Evolutionary conservation across 2,113 vertebrate species (phyloP).

Genomic region (Laticauda colubrina): DNA sequence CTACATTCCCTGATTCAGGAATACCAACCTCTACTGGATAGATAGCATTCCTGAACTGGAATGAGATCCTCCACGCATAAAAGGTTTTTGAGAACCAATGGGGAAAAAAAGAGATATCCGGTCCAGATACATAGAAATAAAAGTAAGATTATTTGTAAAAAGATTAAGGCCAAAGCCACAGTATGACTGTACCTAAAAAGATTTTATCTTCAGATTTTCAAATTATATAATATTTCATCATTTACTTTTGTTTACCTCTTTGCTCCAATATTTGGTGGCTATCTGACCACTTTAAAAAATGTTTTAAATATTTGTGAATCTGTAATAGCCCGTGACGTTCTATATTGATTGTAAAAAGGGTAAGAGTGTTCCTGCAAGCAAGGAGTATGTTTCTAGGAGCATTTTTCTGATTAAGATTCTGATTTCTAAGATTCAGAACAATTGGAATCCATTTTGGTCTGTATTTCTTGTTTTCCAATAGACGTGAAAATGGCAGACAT

Average conservation of each 20-base stretch:
- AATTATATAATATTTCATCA: neutral
- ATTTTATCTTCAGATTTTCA: neutral
- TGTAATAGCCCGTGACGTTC: neutral
- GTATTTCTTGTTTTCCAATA: constrained; percentile 64
- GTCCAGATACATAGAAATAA: neutral
- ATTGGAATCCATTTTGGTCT: constrained; percentile 10
- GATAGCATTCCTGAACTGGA: neutral
- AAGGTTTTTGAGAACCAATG: neutral
- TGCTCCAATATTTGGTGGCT: neutral
- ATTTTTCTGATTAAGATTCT: neutral
- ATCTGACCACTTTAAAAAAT: neutral
- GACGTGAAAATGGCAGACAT: constrained; percentile 76
- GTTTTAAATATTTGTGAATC: neutral
- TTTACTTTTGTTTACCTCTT: neutral
- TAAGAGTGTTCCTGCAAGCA: accelerated
- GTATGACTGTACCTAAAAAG: neutral
- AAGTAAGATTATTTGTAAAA: neutral
- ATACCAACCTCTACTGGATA: neutral
- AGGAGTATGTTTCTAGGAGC: accelerated
- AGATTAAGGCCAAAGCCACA: neutral
- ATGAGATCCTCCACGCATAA: neutral
- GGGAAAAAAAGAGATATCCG: neutral
- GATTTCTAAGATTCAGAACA: neutral
- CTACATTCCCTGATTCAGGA: neutral
- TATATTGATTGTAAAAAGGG: accelerated